phyloP scores from a whole-genome alignment of 1,140 invertebrate genomes.

The Neodiprion fabricii region DNA sequence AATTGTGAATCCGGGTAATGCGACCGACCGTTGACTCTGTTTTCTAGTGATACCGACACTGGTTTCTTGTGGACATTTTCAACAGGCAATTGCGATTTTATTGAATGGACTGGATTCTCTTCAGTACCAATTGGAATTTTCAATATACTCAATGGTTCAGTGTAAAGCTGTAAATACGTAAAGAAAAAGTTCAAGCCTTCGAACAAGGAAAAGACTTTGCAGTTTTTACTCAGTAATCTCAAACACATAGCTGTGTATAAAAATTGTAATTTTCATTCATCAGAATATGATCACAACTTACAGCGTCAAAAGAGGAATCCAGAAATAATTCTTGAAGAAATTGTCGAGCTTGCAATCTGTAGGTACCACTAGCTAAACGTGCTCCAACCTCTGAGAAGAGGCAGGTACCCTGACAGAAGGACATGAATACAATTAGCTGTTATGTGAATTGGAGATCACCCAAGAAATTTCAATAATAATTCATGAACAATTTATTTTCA shows the following conservation, averaged over 20 bases:
- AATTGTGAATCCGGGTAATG: not conserved
- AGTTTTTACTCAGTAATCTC: not conserved
- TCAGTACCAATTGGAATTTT: slow-evolving; percentile 39
- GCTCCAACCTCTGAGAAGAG: slow-evolving; percentile 92
- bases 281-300: slow-evolving; percentile 33
- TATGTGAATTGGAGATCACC: not conserved
- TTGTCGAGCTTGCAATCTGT: slow-evolving; percentile 81
- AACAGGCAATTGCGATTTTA: slow-evolving; percentile 8
- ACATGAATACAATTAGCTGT: slow-evolving; percentile 16
- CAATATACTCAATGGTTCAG: slow-evolving; percentile 46
- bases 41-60: not conserved
- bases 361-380: slow-evolving; percentile 78
- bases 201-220: slow-evolving; percentile 16
- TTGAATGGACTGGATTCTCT: slow-evolving; percentile 35
- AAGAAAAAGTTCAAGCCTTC: slow-evolving; percentile 16
- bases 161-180: slow-evolving; percentile 34
- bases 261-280: not conserved
- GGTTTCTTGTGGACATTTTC: not conserved
- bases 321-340: slow-evolving; percentile 95
- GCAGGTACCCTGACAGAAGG: slow-evolving; percentile 86
- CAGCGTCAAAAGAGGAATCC: slow-evolving; percentile 78
- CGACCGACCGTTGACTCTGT: not conserved
- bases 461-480: not conserved
- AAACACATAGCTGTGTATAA: too few species aligned
- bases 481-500: slow-evolving; percentile 7